Evolutionary conservation across 2,113 vertebrate species (phyloP).

Genomic region (Odocoileus virginianus): DNA sequence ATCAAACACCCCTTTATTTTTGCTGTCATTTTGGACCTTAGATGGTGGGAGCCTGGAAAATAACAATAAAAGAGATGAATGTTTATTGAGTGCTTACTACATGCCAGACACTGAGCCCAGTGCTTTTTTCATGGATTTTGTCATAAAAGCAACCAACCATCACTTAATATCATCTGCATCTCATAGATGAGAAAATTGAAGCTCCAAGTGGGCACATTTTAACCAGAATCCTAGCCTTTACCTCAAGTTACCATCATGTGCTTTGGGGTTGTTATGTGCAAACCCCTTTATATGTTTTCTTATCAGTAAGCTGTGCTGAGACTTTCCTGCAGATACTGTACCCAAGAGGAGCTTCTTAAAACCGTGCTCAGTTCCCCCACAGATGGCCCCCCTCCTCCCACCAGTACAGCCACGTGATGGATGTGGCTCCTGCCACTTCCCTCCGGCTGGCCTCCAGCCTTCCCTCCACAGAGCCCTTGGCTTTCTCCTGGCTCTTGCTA

Average conservation of each 20-base stretch:
- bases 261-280: neutral
- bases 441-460: neutral
- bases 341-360: neutral
- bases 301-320: neutral
- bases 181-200: neutral
- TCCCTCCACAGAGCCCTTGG: rapidly evolving
- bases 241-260: neutral
- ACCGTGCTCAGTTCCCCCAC: neutral
- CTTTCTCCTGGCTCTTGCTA: neutral
- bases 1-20: neutral
- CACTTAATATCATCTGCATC: neutral
- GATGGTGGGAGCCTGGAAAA: neutral
- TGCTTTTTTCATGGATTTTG: neutral
- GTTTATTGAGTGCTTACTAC: neutral
- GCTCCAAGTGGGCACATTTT: neutral
- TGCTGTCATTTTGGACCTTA: neutral
- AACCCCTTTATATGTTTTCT: neutral
- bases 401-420: rapidly evolving
- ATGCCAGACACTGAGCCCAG: neutral
- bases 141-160: neutral
- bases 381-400: neutral
- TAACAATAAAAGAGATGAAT: neutral
- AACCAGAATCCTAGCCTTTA: neutral
- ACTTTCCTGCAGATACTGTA: too few species aligned
- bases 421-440: neutral